Evolutionary conservation across 2,113 vertebrate genomes (phyloP), one percentile per base, ranked within the genome.

Genomic region (Dicrurus megarhynchus): DNA sequence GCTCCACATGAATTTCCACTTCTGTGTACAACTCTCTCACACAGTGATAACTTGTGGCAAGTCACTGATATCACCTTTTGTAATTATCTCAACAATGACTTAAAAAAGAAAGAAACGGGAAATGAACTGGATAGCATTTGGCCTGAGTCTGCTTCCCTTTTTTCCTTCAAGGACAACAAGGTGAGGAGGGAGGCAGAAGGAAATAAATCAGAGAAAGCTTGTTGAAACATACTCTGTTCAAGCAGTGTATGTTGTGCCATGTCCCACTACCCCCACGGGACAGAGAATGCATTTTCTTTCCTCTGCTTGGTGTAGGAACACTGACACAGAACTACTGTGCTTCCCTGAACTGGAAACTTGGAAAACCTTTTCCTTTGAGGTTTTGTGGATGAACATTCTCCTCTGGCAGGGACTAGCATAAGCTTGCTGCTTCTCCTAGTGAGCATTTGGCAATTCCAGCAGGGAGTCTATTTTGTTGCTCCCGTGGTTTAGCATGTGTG

Each of bases 381-480:
- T 81, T 90, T 69, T 73, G 55, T 30, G 75, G n/a, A 30, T 57
- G 16, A 83, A 27, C 32, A 24, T 67, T 84, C 55, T 88, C 52
- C 46, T 70, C 56, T 74, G 94, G 55, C 83, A 92, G 16, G 33
- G 68, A 86, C 52, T 41, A 70, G 67, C 15, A 64, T 78, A 94
- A 95, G 42, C 71, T 67, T 73, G 27, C 42, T 2, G 8, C 22
- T 90, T 91, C 61, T 91, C 42, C 61, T 67, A 78, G 63, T 9
- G 41, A 92, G 80, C 85, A 94, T 86, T 67, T 93, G 93, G 92
- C 2, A 19, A 90, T 92, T 93, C 64, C 92, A 95, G 75, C 55
- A 92, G 88, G 90, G 82, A 95, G 80, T 92, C 84, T 90, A 24
- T 80, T 95, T 81, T 84, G 56, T 15, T 81, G 59, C 75, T 90